Evolutionary conservation across 2,888 invertebrate genomes (phyloP).

Genomic region (Galerucella calmariensis): DNA sequence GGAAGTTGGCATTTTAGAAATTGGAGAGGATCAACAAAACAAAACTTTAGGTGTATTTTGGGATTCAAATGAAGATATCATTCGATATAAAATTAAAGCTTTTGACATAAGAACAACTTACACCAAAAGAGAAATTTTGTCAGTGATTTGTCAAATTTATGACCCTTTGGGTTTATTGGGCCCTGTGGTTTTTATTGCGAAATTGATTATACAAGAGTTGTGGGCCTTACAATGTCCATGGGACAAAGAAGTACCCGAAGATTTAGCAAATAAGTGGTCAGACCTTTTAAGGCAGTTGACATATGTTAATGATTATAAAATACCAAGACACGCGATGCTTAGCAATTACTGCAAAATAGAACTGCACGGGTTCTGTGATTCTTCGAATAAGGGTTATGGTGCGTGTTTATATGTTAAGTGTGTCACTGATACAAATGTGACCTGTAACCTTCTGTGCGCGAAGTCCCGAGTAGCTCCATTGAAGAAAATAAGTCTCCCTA

Average conservation of each 20-base stretch:
- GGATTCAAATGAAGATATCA: conserved; percentile 14
- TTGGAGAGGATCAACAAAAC: conserved; percentile 31
- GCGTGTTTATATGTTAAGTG: neutral
- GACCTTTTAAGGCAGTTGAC: too few relatives aligned
- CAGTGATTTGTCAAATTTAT: conserved; percentile 1
- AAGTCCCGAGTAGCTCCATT: neutral
- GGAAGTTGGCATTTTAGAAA: conserved; percentile 25
- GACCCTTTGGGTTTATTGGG: neutral
- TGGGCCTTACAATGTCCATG: neutral
- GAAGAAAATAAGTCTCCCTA: neutral
- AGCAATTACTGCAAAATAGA: too few relatives aligned
- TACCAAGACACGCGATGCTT: too few relatives aligned
- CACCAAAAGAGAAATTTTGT: neutral
- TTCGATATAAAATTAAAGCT: neutral
- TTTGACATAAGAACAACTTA: neutral
- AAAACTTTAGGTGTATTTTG: conserved; percentile 19
- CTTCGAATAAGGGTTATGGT: too few relatives aligned
- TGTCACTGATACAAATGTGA: neutral
- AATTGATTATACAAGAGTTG: neutral
- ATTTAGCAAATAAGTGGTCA: neutral
- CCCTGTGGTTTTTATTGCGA: neutral
- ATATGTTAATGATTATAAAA: too few relatives aligned
- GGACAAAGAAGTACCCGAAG: neutral
- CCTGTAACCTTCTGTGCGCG: neutral
- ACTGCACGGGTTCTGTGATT: too few relatives aligned